phyloP scores from a whole-genome alignment of 1,140 invertebrate species.

The Orius insidiosus region DNA sequence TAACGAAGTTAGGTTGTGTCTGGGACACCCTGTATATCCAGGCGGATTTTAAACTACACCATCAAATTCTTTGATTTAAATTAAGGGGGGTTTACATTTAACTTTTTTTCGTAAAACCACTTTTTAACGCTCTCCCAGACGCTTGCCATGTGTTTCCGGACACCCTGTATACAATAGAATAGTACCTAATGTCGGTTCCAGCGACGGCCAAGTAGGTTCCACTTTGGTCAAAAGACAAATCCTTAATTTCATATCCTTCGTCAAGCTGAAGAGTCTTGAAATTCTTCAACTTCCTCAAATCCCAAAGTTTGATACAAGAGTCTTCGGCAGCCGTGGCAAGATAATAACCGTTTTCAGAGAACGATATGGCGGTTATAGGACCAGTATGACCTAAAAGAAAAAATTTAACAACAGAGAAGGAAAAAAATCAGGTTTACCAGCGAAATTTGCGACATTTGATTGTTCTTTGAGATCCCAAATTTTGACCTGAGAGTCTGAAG shows the following conservation, averaged over 20 bases:
- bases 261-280: slow-evolving; percentile 93
- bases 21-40: too few species aligned
- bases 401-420: too few species aligned
- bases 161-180: too few species aligned
- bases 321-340: slow-evolving; percentile 95
- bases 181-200: slow-evolving; percentile 83
- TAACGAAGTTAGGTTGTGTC: too few species aligned
- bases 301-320: slow-evolving; percentile 94
- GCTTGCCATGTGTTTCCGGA: too few species aligned
- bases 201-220: slow-evolving; percentile 93
- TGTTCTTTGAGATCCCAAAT: slow-evolving; percentile 99
- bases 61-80: too few species aligned
- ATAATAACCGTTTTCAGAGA: slow-evolving; percentile 99
- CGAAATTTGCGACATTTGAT: slow-evolving; percentile 95
- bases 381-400: slow-evolving; percentile 54
- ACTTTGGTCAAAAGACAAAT: slow-evolving; percentile 94
- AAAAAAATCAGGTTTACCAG: slow-evolving; percentile 31
- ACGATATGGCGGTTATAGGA: slow-evolving; percentile 74
- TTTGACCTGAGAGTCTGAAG: slow-evolving; percentile 87
- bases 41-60: too few species aligned
- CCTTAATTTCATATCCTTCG: slow-evolving; percentile 81
- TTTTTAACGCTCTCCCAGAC: too few species aligned
- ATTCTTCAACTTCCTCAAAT: slow-evolving; percentile 96
- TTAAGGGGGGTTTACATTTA: too few species aligned
- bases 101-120: too few species aligned